Conservation (phyloP, 2,113 vertebrate species). For the Centropristis striata region DNA sequence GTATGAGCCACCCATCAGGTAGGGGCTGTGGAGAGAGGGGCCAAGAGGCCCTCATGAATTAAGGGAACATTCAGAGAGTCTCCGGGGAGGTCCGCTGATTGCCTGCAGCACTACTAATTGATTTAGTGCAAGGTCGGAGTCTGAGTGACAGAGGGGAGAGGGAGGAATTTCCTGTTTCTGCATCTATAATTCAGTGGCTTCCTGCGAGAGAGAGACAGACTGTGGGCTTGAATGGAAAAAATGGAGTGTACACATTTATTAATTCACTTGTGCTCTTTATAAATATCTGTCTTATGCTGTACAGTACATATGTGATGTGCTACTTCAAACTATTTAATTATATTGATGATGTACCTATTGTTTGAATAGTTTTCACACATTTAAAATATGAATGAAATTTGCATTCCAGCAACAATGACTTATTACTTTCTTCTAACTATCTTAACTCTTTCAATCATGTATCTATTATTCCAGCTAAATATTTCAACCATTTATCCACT, state of each 20-base stretch:
- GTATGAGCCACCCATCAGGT: slow-evolving; percentile 73
- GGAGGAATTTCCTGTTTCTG: slow-evolving; percentile 87
- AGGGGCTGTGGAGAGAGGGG: slow-evolving; percentile 44
- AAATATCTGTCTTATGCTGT: not conserved
- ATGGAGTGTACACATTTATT: slow-evolving; percentile 16
- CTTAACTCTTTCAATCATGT: not conserved
- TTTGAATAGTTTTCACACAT: not conserved
- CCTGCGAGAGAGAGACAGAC: slow-evolving; percentile 62
- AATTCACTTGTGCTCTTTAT: slow-evolving; percentile 1
- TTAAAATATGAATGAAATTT: not conserved
- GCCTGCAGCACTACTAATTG: slow-evolving; percentile 84
- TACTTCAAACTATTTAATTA: not conserved
- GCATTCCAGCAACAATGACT: too few relatives aligned
- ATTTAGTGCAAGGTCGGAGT: slow-evolving; percentile 84
- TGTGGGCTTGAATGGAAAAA: slow-evolving; percentile 4
- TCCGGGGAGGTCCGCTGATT: slow-evolving; percentile 74
- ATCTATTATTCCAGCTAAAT: too few relatives aligned
- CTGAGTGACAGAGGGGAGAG: slow-evolving; percentile 80
- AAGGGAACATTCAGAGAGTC: slow-evolving; percentile 65
- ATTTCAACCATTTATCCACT: too few relatives aligned
- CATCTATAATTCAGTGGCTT: slow-evolving; percentile 87
- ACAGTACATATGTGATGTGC: not conserved
- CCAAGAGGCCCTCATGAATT: slow-evolving; percentile 70
- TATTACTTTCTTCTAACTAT: not conserved
- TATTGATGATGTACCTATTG: not conserved